phyloP scores from a whole-genome alignment of 2,888 invertebrate species.

The Julus scanicus region DNA sequence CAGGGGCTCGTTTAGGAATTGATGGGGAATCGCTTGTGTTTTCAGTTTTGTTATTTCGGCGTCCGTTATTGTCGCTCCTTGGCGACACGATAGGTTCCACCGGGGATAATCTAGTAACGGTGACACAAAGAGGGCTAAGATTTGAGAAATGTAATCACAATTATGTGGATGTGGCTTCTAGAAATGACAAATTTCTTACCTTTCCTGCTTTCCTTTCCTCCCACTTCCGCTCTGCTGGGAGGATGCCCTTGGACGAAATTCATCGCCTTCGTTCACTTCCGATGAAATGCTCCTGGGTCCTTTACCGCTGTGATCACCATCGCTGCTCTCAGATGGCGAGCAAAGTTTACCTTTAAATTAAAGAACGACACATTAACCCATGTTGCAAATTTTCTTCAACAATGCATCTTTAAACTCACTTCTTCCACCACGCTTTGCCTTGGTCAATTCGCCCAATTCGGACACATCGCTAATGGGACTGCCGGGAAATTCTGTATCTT shows the following conservation, averaged over 20 bases:
- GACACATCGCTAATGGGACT: constrained; percentile 54
- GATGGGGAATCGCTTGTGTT: neutral
- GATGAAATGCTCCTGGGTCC: constrained; percentile 16
- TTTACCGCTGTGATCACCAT: constrained; percentile 31
- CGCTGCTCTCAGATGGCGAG: constrained; percentile 51
- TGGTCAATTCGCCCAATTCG: constrained; percentile 23
- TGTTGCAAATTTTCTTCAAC: neutral
- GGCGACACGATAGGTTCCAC: constrained; percentile 29
- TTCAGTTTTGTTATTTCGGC: constrained; percentile 16
- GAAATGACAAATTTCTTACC: neutral
- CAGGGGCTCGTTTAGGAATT: constrained; percentile 2
- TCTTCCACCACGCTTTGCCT: constrained; percentile 29
- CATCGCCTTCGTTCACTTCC: neutral
- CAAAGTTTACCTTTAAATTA: constrained; percentile 13
- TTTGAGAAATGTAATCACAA: neutral
- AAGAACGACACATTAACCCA: neutral
- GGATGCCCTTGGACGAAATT: neutral
- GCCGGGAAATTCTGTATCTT: constrained; percentile 38
- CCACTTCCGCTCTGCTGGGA: constrained; percentile 3
- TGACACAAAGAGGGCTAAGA: neutral
- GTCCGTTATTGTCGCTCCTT: constrained; percentile 24
- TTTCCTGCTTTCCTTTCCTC: neutral
- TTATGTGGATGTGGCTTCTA: neutral
- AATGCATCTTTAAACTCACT: neutral
- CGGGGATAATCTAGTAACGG: neutral